These are phyloP conservation scores for Oscheius sp. DNA, from an alignment of 2,888 invertebrate genomes.

Conservation along the genomic window DNA sequence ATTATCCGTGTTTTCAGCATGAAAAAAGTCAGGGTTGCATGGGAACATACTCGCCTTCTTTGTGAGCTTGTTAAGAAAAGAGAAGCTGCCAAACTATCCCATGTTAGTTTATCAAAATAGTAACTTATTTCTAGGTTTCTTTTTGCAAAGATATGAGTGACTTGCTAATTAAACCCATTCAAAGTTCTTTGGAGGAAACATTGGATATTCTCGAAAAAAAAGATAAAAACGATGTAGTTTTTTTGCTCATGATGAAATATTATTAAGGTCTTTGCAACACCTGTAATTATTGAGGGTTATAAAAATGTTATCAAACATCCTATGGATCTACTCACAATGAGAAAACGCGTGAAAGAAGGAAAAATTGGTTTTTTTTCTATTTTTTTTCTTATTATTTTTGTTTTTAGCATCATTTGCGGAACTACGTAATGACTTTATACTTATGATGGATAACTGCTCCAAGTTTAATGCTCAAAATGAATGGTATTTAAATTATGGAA, in stretches of 20 bases:
- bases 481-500: conserved; percentile 52
- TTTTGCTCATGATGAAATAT: background rate
- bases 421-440: conserved; percentile 87
- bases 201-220: background rate
- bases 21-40: conserved; percentile 83
- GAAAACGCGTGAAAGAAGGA: conserved; percentile 74
- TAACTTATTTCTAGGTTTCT: background rate
- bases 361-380: conserved; percentile 73
- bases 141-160: background rate
- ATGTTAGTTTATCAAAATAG: conserved; percentile 29
- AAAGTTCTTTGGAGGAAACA: background rate
- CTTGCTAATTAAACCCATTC: background rate
- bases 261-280: conserved; percentile 53
- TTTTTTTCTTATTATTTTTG: background rate
- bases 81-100: conserved; percentile 39
- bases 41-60: conserved; percentile 88
- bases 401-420: conserved; percentile 77
- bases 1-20: conserved; percentile 77
- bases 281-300: conserved; percentile 83
- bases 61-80: conserved; percentile 94
- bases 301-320: conserved; percentile 83
- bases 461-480: conserved; percentile 78
- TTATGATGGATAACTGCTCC: conserved; percentile 95
- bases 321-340: conserved; percentile 90
- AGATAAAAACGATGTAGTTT: background rate